Evolutionary conservation across 2,888 invertebrate species (phyloP).

Genomic region (Mesoligia furuncula): DNA sequence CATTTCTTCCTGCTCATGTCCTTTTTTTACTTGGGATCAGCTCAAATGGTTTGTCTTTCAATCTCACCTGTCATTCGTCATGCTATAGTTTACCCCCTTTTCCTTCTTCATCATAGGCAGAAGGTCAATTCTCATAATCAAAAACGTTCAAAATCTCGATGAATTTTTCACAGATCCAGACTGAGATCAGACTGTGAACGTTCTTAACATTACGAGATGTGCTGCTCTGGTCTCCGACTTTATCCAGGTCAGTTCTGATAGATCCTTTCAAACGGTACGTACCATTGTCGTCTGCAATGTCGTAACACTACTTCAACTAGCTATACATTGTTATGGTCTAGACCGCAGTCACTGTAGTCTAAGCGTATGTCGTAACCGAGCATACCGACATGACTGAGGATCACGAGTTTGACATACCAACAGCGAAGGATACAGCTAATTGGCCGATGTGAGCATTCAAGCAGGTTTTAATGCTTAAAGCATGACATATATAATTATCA

Average conservation of each 20-base stretch:
- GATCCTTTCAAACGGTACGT: neutral
- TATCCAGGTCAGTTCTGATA: neutral
- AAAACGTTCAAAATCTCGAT: too few species aligned
- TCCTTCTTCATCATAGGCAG: neutral
- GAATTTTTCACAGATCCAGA: too few species aligned
- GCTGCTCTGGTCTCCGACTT: neutral
- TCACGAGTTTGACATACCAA: conserved; percentile 46
- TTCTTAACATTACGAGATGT: too few species aligned
- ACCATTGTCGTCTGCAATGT: neutral
- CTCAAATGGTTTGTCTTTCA: neutral
- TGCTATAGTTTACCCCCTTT: neutral
- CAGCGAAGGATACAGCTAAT: conserved; percentile 4
- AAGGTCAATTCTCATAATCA: too few species aligned
- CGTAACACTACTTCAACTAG: neutral
- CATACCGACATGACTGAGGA: conserved; percentile 19
- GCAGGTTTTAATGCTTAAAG: neutral
- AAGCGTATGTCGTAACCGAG: conserved; percentile 21
- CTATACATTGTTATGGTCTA: conserved; percentile 11
- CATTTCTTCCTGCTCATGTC: neutral
- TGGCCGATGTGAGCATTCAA: neutral
- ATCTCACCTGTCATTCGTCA: neutral
- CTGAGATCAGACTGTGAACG: too few species aligned
- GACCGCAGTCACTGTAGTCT: conserved; percentile 18
- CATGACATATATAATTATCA: neutral
- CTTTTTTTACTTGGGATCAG: neutral